phyloP scores from a whole-genome alignment of 2,113 vertebrate genomes.

The Crotalus horridus region DNA sequence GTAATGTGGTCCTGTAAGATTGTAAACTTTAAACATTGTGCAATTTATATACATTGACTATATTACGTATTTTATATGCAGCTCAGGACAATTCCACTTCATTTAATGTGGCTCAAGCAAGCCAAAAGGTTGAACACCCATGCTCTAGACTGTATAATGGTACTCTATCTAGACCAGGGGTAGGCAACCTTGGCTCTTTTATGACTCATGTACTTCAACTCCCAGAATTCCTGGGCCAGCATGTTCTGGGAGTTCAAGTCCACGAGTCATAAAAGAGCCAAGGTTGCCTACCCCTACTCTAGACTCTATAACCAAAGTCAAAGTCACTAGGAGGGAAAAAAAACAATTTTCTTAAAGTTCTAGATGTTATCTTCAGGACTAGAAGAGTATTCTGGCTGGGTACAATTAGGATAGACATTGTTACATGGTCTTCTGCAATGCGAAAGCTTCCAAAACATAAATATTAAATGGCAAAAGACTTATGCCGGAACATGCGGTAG shows the following conservation, averaged over 20 bases:
- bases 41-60: not conserved
- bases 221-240: too few relatives aligned
- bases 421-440: not conserved
- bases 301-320: not conserved
- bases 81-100: not conserved
- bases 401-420: not conserved
- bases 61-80: not conserved
- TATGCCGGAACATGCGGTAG: not conserved
- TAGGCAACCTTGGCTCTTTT: too few relatives aligned
- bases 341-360: not conserved
- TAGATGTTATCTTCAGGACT: not conserved
- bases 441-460: not conserved
- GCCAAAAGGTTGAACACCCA: not conserved
- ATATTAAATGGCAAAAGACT: not conserved
- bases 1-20: not conserved
- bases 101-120: not conserved
- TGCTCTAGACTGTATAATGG: not conserved
- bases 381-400: not conserved
- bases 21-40: not conserved
- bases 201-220: too few relatives aligned
- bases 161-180: too few relatives aligned
- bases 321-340: not conserved
- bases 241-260: too few relatives aligned
- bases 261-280: too few relatives aligned
- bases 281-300: too few relatives aligned